Conservation (phyloP, 2,113 vertebrate genomes). For the Varanus salvator region DNA sequence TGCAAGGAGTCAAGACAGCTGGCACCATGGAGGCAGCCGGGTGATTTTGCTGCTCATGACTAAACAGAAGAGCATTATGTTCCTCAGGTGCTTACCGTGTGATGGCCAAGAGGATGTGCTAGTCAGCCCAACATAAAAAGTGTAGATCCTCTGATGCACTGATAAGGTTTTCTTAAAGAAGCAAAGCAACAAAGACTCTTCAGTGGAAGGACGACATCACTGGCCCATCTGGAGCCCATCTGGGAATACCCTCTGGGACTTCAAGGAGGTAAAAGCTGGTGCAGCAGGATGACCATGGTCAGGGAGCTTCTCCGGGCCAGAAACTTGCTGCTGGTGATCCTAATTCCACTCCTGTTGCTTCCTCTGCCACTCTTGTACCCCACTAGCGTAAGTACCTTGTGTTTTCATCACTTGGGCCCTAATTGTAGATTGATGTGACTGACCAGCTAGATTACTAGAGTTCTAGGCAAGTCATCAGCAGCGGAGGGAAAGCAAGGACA, state of each 20-base stretch:
- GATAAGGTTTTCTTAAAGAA: constrained; percentile 6
- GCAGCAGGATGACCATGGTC: constrained; percentile 84
- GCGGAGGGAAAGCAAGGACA: not conserved
- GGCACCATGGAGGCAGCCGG: constrained; percentile 28
- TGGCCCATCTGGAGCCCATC: not conserved
- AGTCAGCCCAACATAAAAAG: constrained; percentile 69
- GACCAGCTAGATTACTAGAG: not conserved
- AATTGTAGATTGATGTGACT: not conserved
- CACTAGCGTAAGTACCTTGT: constrained; percentile 89
- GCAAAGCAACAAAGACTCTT: constrained; percentile 28
- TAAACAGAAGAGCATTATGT: constrained; percentile 60
- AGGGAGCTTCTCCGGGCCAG: constrained; percentile 85
- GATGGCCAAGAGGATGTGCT: constrained; percentile 52
- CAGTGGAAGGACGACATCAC: constrained; percentile 36
- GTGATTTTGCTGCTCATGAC: constrained; percentile 37
- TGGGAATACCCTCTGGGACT: not conserved
- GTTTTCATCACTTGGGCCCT: not conserved
- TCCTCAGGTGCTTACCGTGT: constrained; percentile 27
- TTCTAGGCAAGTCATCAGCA: not conserved
- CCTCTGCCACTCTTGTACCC: constrained; percentile 90
- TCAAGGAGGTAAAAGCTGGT: not conserved
- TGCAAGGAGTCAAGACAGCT: constrained; percentile 45
- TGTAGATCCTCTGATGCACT: constrained; percentile 42
- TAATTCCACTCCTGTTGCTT: constrained; percentile 91
- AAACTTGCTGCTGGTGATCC: constrained; percentile 88